phyloP scores from a whole-genome alignment of 2,888 invertebrate species.

The Ptycholaimellus sp. region DNA sequence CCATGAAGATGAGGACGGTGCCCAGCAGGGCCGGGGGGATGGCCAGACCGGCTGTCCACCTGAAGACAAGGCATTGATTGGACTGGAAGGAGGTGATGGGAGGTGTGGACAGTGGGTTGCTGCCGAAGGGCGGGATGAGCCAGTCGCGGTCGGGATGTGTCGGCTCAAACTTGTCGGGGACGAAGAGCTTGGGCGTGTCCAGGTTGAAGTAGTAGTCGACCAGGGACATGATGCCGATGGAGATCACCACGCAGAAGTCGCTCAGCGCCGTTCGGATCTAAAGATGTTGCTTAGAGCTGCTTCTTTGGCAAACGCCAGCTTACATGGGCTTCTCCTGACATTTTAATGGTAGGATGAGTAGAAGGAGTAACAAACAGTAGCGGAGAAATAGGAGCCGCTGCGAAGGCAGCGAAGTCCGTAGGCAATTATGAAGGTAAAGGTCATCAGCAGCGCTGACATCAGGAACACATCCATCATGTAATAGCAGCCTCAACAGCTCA shows the following conservation, averaged over 20 bases:
- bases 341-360: no score
- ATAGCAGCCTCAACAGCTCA: no score
- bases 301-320: no score
- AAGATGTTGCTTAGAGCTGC: constrained; percentile 20
- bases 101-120: constrained; percentile 59
- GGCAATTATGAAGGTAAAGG: constrained; percentile 71
- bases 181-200: constrained; percentile 75
- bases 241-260: constrained; percentile 88
- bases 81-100: no score
- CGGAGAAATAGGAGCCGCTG: no score
- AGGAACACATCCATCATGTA: constrained; percentile 61
- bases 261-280: constrained; percentile 46
- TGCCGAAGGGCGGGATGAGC: constrained; percentile 16
- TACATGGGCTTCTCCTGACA: no score
- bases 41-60: constrained; percentile 61
- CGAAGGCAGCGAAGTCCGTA: no score
- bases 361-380: no score
- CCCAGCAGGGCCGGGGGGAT: constrained; percentile 68
- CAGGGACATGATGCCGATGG: constrained; percentile 67
- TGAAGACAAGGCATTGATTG: no score
- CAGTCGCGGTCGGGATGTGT: constrained; percentile 23
- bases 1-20: constrained; percentile 94
- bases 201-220: constrained; percentile 58
- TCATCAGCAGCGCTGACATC: constrained; percentile 71
- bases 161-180: constrained; percentile 32